Evolutionary conservation across 2,888 invertebrate genomes (phyloP), one percentile per base, ranked within the genome.

Genomic region (Diplazon laetatorius): DNA sequence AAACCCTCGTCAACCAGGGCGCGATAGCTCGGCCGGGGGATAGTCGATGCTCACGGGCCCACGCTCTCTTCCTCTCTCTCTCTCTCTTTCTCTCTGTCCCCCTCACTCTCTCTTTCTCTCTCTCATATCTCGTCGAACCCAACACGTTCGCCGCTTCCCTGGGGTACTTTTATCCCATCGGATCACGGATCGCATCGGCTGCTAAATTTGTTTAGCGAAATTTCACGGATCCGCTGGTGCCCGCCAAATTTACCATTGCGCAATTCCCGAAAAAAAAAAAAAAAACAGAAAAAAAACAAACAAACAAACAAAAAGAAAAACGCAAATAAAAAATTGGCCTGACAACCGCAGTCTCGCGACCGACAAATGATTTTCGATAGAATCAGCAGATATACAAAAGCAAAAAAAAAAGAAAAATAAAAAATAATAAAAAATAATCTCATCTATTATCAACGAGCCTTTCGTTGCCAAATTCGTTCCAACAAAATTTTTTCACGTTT

Each of bases 181-280:
- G 82, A 83, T 82, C 84, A 82, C 79, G 62, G 77, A n/a, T 80
- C 76, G 78, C 81, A 80, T 68, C 75, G 83, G 55, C 78, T 70
- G 85, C 82, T 84, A 84, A 85, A 87, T 87, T 87, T 86, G 84
- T 86, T 88, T 86, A 86, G 86, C 87, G 84, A 87, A 82, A 80
- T 83, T 82, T 79, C 83, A 80, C 83, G 74, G 82, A 81, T 84
- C 85, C 85, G 84, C 78, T 80, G 79, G 60, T 59, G 68, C 52
- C 57, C 6, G 73, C 48, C 55, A 69, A 84, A 85, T 84, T 81
- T 74, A 20, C 73, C 73, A 76, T 63, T 50, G 55, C 48, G 35
- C 20, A 14, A 39, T 72, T 70, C 30, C 30, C 70, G 74, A 37
- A 65, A n/a, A n/a, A n/a, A n/a, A n/a, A n/a, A n/a, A n/a, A n/a